A percentile compares a stretch with the other conserved stretches of the same genome.
Conservation (phyloP, 2,113 vertebrate species). For the Grantiella picta region DNA sequence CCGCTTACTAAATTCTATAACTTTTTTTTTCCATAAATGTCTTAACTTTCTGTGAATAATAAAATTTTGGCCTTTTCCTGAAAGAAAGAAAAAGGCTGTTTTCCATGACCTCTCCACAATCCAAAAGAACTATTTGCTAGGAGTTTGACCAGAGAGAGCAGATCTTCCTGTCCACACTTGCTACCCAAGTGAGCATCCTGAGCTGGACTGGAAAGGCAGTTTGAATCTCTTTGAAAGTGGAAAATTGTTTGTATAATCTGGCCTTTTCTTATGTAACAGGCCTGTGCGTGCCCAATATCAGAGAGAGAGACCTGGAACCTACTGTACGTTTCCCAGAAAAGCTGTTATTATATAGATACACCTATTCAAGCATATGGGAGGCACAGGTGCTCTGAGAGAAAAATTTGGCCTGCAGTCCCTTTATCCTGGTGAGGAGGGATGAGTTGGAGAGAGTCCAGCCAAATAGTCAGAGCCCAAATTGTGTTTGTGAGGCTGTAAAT, state of each 20-base stretch:
- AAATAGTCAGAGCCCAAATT: neutral
- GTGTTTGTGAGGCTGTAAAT: conserved; percentile 1
- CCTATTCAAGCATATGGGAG: conserved; percentile 38
- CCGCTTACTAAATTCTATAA: neutral
- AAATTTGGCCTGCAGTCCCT: conserved; percentile 18
- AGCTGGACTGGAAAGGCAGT: neutral
- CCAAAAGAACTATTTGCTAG: neutral
- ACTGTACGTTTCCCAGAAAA: neutral
- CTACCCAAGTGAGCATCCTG: neutral
- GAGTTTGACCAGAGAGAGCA: neutral
- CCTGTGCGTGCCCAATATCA: neutral
- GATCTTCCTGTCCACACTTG: neutral
- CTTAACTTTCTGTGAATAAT: neutral
- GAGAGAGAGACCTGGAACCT: neutral
- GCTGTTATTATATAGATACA: neutral
- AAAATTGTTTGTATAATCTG: conserved; percentile 7
- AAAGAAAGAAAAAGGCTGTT: neutral
- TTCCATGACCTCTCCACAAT: neutral
- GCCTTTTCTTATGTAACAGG: conserved; percentile 10
- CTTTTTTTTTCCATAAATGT: neutral
- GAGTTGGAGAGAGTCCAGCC: conserved; percentile 6
- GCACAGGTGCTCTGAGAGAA: conserved; percentile 22
- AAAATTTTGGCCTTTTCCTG: neutral
- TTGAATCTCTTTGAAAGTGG: neutral
- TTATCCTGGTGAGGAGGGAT: conserved; percentile 14